Evolutionary conservation across 2,888 invertebrate species (phyloP).

Genomic region (Euclidia mi): DNA sequence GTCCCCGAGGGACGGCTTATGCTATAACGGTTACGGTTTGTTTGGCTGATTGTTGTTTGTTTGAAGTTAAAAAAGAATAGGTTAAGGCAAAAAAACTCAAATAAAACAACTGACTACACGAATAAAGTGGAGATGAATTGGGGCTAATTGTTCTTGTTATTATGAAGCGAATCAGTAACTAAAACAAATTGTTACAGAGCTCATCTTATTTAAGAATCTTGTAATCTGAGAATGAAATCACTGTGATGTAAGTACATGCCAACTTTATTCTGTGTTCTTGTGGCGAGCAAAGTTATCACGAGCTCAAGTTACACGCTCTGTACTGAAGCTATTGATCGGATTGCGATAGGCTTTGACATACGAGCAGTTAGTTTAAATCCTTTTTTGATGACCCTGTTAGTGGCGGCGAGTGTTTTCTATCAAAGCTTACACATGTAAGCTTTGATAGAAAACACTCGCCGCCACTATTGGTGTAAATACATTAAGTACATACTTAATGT

Average conservation of each 20-base stretch:
- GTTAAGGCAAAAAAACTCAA: too few species aligned
- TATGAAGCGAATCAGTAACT: too few species aligned
- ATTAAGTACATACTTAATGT: too few species aligned
- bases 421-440: constrained; percentile 22
- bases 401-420: constrained; percentile 23
- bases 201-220: too few species aligned
- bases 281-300: constrained; percentile 1
- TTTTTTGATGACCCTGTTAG: constrained; percentile 38
- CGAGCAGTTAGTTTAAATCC: constrained; percentile 39
- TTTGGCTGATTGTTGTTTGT: constrained; percentile 13
- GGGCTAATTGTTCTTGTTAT: background rate
- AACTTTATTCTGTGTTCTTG: background rate
- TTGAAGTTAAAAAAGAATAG: constrained; percentile 2
- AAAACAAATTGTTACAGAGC: too few species aligned
- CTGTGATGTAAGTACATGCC: background rate
- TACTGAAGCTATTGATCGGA: constrained; percentile 29
- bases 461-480: too few species aligned
- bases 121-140: background rate
- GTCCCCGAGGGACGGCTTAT: constrained; percentile 12
- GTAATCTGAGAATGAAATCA: too few species aligned
- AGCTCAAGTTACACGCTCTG: constrained; percentile 20
- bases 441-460: too few species aligned
- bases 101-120: too few species aligned
- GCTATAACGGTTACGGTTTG: constrained; percentile 10
- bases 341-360: constrained; percentile 41